Evolutionary conservation across 1,140 invertebrate species (phyloP), one percentile per base, ranked within the genome.

Genomic region (Helicorthomorpha holstii): DNA sequence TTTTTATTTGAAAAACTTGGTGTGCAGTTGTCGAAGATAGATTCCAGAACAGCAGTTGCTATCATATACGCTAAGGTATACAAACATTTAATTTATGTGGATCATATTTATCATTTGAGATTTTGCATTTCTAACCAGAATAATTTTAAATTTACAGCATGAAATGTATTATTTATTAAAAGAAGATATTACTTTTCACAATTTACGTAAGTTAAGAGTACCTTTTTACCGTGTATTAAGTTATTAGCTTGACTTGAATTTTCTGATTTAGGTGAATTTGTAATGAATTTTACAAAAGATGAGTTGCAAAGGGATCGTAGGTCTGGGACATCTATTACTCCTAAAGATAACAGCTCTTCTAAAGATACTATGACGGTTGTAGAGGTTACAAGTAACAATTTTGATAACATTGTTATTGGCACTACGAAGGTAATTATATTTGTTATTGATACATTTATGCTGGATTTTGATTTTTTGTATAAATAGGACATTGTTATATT

Each of bases 1-100:
- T 73, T 81, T 59, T 85, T 85, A 64, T 78, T 82, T 4, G 75
- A 83, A 60, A 72, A 73, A 25, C 69, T 89, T 25, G 82, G 83
- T 1, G 72, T 65, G 22, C 53, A 63, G 45, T 46, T 58, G 2
- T 54, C 54, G 14, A 54, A 56, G 27, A 68, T 63, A 27, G 69
- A 67, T 44, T 75, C 83, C 59, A 78, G 75, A 63, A 81, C 81
- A 46, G 74, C 76, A 41, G 76, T 76, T 48, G 70, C 85, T 24
- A 83, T 86, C 57, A 63, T 86, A 50, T 78, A 86, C 66, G 73
- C 75, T 61, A 70, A 75, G 68, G 83, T 85, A 71, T 68, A 66
- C n/a, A n/a, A n/a, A n/a, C n/a, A n/a, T n/a, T n/a, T n/a, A n/a
- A n/a, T n/a, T n/a, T n/a, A n/a, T n/a, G n/a, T n/a, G n/a, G n/a